phyloP scores from a whole-genome alignment of 2,888 invertebrate species.

The Amitus sp. region DNA sequence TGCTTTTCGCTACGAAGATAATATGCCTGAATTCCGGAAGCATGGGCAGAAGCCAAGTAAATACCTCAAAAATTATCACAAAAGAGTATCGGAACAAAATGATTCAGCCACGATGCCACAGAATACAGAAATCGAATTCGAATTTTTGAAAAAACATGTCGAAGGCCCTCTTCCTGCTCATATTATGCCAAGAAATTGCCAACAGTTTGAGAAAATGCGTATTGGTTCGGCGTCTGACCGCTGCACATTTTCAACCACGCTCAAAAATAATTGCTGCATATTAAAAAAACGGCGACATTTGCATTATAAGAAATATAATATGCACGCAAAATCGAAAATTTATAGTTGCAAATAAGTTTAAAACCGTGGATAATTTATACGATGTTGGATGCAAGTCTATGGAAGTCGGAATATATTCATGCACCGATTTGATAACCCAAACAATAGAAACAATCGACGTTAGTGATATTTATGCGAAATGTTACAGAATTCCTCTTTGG shows the following conservation, averaged over 20 bases:
- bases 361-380: too few species aligned
- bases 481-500: too few species aligned
- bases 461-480: too few species aligned
- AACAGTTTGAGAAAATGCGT: not conserved
- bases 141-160: not conserved
- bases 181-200: not conserved
- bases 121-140: not conserved
- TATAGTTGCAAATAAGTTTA: too few species aligned
- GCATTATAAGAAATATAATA: not conserved
- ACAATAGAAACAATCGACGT: too few species aligned
- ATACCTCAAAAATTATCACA: not conserved
- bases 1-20: slow-evolving; percentile 10
- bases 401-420: too few species aligned
- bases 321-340: too few species aligned
- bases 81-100: not conserved
- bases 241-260: too few species aligned
- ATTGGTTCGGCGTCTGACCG: not conserved
- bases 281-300: not conserved
- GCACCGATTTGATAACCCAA: too few species aligned
- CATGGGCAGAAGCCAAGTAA: not conserved
- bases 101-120: not conserved
- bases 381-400: too few species aligned
- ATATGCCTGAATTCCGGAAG: slow-evolving; percentile 2
- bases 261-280: too few species aligned
- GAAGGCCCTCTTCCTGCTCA: slow-evolving; percentile 7